Percentiles rank a stretch among this genome's conserved stretches.
phyloP scores from a whole-genome alignment of 2,113 vertebrate genomes.

The Peromyscus maniculatus region DNA sequence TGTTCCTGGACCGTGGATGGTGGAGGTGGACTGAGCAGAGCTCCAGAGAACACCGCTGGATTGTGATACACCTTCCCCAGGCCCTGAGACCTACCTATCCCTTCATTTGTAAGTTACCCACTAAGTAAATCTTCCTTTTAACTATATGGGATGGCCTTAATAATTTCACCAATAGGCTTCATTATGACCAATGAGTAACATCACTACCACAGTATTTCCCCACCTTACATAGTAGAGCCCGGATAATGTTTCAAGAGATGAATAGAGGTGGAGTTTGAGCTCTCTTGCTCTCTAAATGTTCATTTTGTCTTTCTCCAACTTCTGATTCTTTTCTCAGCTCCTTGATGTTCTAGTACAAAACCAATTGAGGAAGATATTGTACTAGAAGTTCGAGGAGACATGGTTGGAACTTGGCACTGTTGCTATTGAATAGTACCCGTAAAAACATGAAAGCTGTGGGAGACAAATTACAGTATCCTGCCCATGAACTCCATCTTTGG shows the following conservation, averaged over 20 bases:
- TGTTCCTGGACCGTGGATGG: no score
- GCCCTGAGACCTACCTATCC: no score
- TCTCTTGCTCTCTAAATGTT: not conserved
- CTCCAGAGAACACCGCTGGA: no score
- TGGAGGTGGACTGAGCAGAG: no score
- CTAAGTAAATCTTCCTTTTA: no score
- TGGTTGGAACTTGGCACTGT: accelerated
- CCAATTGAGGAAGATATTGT: not conserved
- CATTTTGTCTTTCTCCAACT: not conserved
- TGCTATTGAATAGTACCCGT: not conserved
- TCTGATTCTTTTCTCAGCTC: not conserved
- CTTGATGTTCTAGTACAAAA: not conserved
- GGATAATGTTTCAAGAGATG: not conserved
- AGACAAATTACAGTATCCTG: not conserved
- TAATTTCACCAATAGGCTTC: not conserved
- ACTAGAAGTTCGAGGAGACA: not conserved
- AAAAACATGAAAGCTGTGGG: not conserved
- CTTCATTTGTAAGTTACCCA: no score
- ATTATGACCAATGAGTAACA: not conserved
- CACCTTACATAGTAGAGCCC: not conserved
- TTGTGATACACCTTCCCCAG: no score
- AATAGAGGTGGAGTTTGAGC: not conserved
- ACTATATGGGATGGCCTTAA: no score
- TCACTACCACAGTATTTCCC: not conserved
- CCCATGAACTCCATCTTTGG: accelerated